Evolutionary conservation across 2,888 invertebrate species (phyloP).

Genomic region (Pandemis heparana): DNA sequence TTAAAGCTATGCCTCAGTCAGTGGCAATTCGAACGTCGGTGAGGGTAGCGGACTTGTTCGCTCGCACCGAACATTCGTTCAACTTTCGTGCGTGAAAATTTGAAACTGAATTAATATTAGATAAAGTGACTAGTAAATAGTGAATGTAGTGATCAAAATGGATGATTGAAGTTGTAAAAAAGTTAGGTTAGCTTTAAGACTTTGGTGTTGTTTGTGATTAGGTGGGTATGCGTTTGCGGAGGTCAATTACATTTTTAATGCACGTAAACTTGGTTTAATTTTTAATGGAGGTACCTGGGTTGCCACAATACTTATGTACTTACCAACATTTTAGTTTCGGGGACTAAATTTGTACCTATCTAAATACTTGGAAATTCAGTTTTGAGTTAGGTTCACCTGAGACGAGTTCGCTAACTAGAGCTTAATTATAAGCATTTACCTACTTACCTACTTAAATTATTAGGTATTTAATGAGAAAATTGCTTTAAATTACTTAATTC

Average conservation of each 20-base stretch:
- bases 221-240: slow-evolving; percentile 16
- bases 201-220: slow-evolving; percentile 31
- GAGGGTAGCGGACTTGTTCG: slow-evolving; percentile 54
- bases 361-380: slow-evolving; percentile 27
- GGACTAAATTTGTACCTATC: background rate
- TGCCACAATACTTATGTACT: background rate
- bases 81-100: slow-evolving; percentile 64
- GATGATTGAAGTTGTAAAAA: slow-evolving; percentile 34
- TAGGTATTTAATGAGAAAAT: background rate
- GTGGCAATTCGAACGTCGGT: slow-evolving; percentile 70
- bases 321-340: slow-evolving; percentile 4
- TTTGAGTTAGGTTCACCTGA: background rate
- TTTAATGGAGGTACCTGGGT: slow-evolving; percentile 16
- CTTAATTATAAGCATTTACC: background rate
- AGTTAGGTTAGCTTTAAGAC: slow-evolving; percentile 28
- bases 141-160: slow-evolving; percentile 34
- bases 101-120: slow-evolving; percentile 19
- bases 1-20: slow-evolving; percentile 70
- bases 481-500: background rate
- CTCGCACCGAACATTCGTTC: slow-evolving; percentile 40
- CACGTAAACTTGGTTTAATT: slow-evolving; percentile 31
- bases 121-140: slow-evolving; percentile 25
- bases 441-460: background rate
- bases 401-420: background rate
- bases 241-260: slow-evolving; percentile 24